These are phyloP conservation scores for Macroglossus sobrinus DNA, from an alignment of 2,113 vertebrate genomes.

Conservation along the genomic window DNA sequence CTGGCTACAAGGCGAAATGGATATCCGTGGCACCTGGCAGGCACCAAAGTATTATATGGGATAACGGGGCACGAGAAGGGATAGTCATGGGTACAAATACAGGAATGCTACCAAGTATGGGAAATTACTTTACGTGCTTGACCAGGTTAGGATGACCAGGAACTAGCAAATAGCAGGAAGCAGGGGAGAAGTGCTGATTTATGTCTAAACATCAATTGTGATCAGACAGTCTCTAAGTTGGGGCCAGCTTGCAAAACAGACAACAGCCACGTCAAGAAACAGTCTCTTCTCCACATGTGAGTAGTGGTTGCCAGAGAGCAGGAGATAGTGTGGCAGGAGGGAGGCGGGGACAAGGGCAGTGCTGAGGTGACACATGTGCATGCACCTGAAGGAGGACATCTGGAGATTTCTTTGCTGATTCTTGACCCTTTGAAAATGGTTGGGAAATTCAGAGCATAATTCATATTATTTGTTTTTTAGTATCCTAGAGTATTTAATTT, in stretches of 20 bases:
- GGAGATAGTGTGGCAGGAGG: background rate
- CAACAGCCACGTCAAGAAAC: background rate
- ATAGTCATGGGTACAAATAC: background rate
- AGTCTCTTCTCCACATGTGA: background rate
- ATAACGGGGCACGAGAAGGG: background rate
- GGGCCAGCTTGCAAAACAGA: background rate
- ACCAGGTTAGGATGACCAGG: background rate
- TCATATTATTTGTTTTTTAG: background rate
- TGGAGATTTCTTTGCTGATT: background rate
- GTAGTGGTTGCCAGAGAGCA: background rate
- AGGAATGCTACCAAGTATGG: background rate
- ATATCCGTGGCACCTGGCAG: background rate
- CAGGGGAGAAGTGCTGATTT: background rate
- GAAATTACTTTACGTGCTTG: background rate
- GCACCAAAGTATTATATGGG: background rate
- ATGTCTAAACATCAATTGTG: background rate
- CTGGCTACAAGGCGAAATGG: background rate
- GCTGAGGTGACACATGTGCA: background rate
- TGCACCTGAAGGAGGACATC: background rate
- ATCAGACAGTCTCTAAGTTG: too few species aligned
- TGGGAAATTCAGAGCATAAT: background rate
- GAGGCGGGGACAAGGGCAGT: background rate
- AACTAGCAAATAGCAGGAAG: background rate
- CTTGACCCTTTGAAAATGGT: background rate
- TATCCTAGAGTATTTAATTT: background rate